Conservation (phyloP, 2,888 invertebrate species). For the Tetrapedia diversipes region DNA sequence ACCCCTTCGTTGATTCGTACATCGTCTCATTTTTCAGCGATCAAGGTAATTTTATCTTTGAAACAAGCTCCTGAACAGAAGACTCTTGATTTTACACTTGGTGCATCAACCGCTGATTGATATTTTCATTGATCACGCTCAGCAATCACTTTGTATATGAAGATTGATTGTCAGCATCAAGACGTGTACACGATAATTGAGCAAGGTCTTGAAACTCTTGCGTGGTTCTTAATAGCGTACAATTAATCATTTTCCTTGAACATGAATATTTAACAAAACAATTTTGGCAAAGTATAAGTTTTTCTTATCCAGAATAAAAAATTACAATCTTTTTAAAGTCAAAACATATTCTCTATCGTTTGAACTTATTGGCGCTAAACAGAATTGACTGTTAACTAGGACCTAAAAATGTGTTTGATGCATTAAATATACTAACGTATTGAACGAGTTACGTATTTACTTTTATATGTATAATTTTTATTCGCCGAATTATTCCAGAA, state of each 20-base stretch:
- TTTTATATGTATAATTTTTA: too few species aligned
- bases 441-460: too few species aligned
- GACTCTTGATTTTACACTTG: neutral
- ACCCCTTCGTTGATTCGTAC: conserved; percentile 71
- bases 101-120: neutral
- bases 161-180: neutral
- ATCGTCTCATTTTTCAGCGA: conserved; percentile 51
- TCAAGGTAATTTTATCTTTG: conserved; percentile 36
- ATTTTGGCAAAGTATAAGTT: too few species aligned
- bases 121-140: neutral
- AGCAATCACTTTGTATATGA: neutral
- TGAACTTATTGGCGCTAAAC: too few species aligned
- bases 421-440: too few species aligned
- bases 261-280: too few species aligned
- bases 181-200: neutral
- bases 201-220: neutral
- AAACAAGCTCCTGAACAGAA: neutral
- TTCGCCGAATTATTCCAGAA: conserved; percentile 59
- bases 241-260: too few species aligned
- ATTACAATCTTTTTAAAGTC: too few species aligned
- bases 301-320: too few species aligned
- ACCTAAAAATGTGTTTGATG: too few species aligned
- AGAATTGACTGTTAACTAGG: too few species aligned
- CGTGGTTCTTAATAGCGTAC: neutral
- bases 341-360: too few species aligned